phyloP scores from a whole-genome alignment of 2,113 vertebrate species.

The Sebastes fasciatus region DNA sequence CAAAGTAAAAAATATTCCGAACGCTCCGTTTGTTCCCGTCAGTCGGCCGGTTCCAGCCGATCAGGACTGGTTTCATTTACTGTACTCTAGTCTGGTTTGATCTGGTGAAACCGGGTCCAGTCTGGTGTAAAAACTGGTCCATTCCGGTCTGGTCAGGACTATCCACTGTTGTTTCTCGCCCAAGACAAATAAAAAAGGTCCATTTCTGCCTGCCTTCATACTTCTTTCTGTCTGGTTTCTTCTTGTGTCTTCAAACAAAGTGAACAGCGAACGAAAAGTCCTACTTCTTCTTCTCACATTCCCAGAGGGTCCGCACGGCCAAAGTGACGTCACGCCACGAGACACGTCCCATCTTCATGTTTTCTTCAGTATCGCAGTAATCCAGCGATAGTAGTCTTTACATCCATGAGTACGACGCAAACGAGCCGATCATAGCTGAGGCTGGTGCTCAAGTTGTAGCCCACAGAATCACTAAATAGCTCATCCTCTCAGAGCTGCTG shows the following conservation, averaged over 20 bases:
- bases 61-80: neutral
- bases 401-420: too few relatives aligned
- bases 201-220: slow-evolving; percentile 81
- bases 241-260: neutral
- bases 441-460: too few relatives aligned
- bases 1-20: slow-evolving; percentile 14
- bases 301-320: too few relatives aligned
- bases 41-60: too few relatives aligned
- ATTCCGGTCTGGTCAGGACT: slow-evolving; percentile 54
- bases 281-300: too few relatives aligned
- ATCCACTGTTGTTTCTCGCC: slow-evolving; percentile 71
- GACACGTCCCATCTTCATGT: too few relatives aligned
- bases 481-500: too few relatives aligned
- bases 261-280: neutral
- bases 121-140: slow-evolving; percentile 23
- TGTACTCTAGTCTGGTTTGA: neutral
- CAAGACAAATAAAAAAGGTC: slow-evolving; percentile 77
- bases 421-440: too few relatives aligned
- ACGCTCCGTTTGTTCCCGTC: neutral
- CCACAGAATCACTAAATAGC: too few relatives aligned
- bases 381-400: neutral
- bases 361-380: neutral
- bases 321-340: too few relatives aligned
- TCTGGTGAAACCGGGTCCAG: neutral
- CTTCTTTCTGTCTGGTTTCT: slow-evolving; percentile 31